Conservation (phyloP, 2,113 vertebrate species). For the Prionailurus viverrinus region DNA sequence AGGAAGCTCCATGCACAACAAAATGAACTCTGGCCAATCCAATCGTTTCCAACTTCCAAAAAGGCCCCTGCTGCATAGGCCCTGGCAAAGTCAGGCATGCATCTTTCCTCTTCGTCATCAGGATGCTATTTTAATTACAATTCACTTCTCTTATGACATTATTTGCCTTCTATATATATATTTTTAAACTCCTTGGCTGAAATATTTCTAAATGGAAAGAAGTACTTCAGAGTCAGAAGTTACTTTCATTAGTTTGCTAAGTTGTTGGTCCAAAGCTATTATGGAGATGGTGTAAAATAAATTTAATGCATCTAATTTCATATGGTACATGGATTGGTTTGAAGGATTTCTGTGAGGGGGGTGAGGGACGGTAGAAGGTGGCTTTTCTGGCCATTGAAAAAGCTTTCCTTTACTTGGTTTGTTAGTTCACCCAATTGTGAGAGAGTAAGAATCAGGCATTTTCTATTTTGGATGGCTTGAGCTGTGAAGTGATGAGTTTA, state of each 20-base stretch:
- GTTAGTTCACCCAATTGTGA: conserved; percentile 70
- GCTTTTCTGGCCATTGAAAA: conserved; percentile 71
- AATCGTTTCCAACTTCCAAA: conserved; percentile 73
- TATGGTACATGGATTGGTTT: conserved; percentile 48
- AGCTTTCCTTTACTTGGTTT: conserved; percentile 62
- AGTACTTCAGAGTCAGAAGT: conserved; percentile 74
- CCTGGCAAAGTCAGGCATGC: conserved; percentile 65
- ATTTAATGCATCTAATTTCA: conserved; percentile 81
- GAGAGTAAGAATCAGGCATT: conserved; percentile 75
- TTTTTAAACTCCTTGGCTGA: conserved; percentile 61
- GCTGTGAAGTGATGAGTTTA: conserved; percentile 78
- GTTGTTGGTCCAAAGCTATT: conserved; percentile 65
- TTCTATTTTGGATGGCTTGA: conserved; percentile 76
- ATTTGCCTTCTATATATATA: conserved; percentile 76
- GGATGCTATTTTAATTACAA: conserved; percentile 83
- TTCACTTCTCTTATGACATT: conserved; percentile 79
- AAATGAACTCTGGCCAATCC: conserved; percentile 74
- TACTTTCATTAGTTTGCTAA: conserved; percentile 79
- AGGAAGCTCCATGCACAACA: conserved; percentile 75
- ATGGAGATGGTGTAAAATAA: conserved; percentile 57
- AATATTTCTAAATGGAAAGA: conserved; percentile 80
- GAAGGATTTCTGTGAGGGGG: conserved; percentile 59
- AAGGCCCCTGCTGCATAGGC: conserved; percentile 67
- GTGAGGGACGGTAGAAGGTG: conserved; percentile 10
- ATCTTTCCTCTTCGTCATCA: conserved; percentile 74